Base-by-base conservation (phyloP, 37 sponge, comb jelly and placozoan genomes). In the Eunapius fragilis region DNA sequence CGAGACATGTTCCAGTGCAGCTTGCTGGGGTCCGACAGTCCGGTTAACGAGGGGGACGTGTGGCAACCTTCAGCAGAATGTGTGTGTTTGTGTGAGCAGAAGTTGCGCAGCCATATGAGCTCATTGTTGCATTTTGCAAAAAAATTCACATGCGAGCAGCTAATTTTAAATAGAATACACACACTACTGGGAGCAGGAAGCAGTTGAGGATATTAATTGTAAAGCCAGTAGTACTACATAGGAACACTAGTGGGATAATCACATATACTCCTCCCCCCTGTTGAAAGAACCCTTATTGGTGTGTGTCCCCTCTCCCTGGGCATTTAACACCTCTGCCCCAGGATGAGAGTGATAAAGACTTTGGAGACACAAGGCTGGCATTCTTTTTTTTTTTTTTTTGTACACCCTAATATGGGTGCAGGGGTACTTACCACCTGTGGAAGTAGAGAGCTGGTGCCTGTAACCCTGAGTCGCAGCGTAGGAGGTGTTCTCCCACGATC, bases 401-500 rank as follows among this genome's bases (percentile, higher is more conserved):
- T 10, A 58, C 58, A 13, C 58, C 41, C 58, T 17, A 19, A 58
- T 58, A 58, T 13, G 58, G 58, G 47, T 9, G 14, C 22, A 58
- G 7, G 58, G 17, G 0, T 58, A 58, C 58, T 58, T 58, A 58
- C 58, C 58, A 58, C 58, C 58, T 58, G 58, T 19, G 1, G 58
- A 58, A 11, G 58, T 58, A 12, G 58, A 58, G 58, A 58, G 58
- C 58, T 58, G 58, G 58, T 58, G 58, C 58, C 58, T 58, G 58
- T 58, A 58, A 19, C 58, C 58, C 58, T 58, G 58, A 19, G 83
- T 17, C 11, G 86, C 79, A n/a, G 78, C 74, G n/a, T 70, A 85
- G 25, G 86, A 78, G 28, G 86, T 77, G 25, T 79, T 71, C 12
- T 86, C 86, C 79, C 79, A 86, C 67, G 32, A 79, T 31, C 89